A percentile compares a stretch with the other conserved stretches of the same genome.
Conservation (phyloP, 2,888 invertebrate genomes). For the Limnephilus auricula region DNA sequence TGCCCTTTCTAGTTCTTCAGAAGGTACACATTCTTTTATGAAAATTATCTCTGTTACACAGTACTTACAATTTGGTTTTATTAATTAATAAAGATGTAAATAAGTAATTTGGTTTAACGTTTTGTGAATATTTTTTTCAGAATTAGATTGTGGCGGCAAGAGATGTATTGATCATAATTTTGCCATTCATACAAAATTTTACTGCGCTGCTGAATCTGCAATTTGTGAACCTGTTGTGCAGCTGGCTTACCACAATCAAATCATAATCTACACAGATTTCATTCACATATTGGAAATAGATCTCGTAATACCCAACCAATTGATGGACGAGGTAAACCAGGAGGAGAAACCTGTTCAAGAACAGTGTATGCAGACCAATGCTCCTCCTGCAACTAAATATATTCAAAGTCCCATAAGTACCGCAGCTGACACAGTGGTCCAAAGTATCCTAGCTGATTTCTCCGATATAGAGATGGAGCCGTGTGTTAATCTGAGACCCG, state of each 20-base stretch:
- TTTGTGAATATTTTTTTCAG: constrained; percentile 68
- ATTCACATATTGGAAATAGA: constrained; percentile 87
- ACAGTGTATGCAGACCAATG: constrained; percentile 37
- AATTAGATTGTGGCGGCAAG: constrained; percentile 80
- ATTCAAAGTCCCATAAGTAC: constrained; percentile 66
- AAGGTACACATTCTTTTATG: constrained; percentile 69
- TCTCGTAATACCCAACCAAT: constrained; percentile 74
- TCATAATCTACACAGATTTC: constrained; percentile 91
- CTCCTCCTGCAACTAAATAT: constrained; percentile 12
- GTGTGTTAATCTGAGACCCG: constrained; percentile 73
- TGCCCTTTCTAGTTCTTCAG: constrained; percentile 75
- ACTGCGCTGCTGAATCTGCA: constrained; percentile 91
- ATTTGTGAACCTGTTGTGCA: constrained; percentile 84
- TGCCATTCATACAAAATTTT: constrained; percentile 94
- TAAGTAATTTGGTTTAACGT: constrained; percentile 13
- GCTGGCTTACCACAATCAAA: constrained; percentile 84
- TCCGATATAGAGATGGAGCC: constrained; percentile 80
- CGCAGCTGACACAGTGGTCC: constrained; percentile 76
- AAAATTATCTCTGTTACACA: background rate
- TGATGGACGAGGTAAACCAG: constrained; percentile 70
- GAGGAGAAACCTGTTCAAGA: constrained; percentile 65
- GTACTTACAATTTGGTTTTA: background rate
- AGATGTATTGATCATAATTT: constrained; percentile 93
- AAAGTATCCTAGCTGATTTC: constrained; percentile 81
- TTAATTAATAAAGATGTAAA: background rate